Conservation (phyloP, 1,140 invertebrate genomes). For the Holotrichia oblita region DNA sequence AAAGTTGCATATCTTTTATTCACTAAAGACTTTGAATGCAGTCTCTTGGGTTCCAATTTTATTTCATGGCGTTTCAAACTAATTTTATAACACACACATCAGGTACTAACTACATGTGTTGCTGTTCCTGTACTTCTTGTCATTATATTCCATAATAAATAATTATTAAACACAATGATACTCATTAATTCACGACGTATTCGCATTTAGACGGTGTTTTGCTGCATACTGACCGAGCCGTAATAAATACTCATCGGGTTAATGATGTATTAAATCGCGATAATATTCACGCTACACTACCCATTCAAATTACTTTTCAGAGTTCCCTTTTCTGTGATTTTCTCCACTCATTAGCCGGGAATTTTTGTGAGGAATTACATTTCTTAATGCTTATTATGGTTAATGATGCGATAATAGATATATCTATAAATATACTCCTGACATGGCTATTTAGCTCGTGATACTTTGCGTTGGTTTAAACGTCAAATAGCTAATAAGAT, state of each 20-base stretch:
- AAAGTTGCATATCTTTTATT: too few relatives aligned
- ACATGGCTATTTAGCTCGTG: neutral
- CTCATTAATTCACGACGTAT: neutral
- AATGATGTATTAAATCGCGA: conserved; percentile 35
- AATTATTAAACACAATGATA: conserved; percentile 29
- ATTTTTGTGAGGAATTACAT: neutral
- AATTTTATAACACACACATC: too few relatives aligned
- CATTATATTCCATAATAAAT: conserved; percentile 1
- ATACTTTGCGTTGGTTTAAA: neutral
- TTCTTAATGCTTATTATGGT: conserved; percentile 1
- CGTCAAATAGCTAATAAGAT: neutral
- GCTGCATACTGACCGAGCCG: neutral
- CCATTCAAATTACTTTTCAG: conserved; percentile 15
- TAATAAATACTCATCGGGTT: conserved; percentile 29
- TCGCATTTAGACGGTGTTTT: neutral
- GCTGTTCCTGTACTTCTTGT: neutral
- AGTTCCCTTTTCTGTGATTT: neutral
- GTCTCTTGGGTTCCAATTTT: too few relatives aligned
- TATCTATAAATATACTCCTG: neutral
- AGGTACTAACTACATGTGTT: neutral
- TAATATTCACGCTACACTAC: conserved; percentile 22
- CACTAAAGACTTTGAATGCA: too few relatives aligned
- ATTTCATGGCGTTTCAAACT: neutral
- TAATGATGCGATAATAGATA: conserved; percentile 5
- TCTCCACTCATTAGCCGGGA: neutral